Conservation (phyloP, 2,888 invertebrate genomes). For the Celastrina argiolus region DNA sequence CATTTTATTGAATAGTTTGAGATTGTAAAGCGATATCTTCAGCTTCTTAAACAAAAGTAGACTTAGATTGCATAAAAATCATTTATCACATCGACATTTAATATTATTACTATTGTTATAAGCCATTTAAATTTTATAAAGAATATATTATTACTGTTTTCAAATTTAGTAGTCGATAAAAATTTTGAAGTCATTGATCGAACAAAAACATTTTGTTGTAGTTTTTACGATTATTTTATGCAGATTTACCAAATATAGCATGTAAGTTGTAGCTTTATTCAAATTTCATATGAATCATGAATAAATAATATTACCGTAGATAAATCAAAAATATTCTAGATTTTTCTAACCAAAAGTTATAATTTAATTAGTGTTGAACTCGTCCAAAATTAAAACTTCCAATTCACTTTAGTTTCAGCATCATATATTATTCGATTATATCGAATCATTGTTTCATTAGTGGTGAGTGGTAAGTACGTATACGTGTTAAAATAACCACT, state of each 20-base stretch:
- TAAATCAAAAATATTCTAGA: neutral
- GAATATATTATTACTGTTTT: neutral
- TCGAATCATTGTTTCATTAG: constrained; percentile 34
- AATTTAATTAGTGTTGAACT: no score
- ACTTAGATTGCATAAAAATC: neutral
- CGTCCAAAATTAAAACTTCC: no score
- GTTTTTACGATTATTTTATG: constrained; percentile 8
- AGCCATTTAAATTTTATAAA: neutral
- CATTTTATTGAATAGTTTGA: neutral
- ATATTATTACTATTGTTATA: neutral
- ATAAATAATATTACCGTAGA: neutral
- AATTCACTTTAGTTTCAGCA: neutral
- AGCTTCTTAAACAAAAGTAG: neutral
- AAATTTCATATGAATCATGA: neutral
- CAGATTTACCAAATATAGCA: neutral
- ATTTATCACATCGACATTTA: neutral
- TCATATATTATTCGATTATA: neutral
- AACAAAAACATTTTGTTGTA: neutral
- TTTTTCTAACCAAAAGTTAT: no score
- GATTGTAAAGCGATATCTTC: neutral
- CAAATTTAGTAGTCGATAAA: neutral
- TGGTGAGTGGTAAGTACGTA: constrained; percentile 36
- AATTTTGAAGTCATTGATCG: neutral
- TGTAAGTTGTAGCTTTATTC: constrained; percentile 3
- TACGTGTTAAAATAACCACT: constrained; percentile 54